Evolutionary conservation across 35 echinoderm and acorn worm species (phyloP).

Genomic region (Holothuria glaberrima): DNA sequence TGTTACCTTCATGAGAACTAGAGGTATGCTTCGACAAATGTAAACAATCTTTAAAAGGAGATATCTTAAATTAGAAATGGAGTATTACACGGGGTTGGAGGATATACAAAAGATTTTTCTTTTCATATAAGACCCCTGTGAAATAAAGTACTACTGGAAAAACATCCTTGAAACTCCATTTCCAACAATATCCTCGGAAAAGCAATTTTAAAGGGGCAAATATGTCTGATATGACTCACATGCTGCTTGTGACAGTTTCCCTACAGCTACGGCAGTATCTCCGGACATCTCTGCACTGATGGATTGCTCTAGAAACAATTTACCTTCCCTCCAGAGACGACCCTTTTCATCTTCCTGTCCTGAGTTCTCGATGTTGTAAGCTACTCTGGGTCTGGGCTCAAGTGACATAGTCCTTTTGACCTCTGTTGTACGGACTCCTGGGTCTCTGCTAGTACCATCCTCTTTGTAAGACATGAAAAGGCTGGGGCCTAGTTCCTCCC

Average conservation of each 20-base stretch:
- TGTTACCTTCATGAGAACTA: no score
- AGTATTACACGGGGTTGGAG: no score
- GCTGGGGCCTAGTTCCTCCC: constrained; percentile 7
- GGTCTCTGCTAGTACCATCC: neutral
- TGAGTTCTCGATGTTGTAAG: neutral
- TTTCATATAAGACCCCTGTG: no score
- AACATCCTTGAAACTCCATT: no score
- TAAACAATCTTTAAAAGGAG: no score
- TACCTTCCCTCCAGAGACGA: neutral
- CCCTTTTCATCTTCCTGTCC: neutral
- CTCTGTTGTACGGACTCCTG: neutral
- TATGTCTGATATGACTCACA: neutral
- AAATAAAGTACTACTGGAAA: no score
- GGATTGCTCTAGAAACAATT: neutral
- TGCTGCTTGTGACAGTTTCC: constrained; percentile 7
- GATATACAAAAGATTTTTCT: no score
- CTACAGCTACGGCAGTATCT: constrained; percentile 3
- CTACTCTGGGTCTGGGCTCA: neutral
- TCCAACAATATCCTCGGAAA: no score
- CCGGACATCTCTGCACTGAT: neutral
- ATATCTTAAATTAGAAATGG: no score
- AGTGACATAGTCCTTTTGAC: constrained; percentile 31
- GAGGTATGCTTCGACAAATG: no score
- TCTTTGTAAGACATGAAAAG: neutral
- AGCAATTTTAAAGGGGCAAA: no score